Base-by-base conservation (phyloP, 2,113 vertebrate species). In the Brachyhypopomus gauderio region DNA sequence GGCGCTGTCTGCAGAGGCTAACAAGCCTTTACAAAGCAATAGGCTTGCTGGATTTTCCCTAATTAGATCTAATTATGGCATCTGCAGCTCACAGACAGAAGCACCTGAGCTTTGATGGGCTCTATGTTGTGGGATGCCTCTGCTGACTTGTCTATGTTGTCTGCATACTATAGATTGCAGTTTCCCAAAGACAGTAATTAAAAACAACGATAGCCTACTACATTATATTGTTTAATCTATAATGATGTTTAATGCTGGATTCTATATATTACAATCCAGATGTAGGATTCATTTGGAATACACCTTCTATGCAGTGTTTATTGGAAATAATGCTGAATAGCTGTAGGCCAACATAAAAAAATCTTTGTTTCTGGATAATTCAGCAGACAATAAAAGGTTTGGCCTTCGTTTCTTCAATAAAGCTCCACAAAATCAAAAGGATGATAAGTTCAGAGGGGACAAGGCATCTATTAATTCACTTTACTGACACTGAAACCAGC, bases 321-420 rank as follows among this genome's bases (percentile, higher is more conserved):
- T 75, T 38, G 77, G 73, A 85, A 80, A 77, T 69, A 79, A 72
- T 77, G 72, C 77, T 79, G 45, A 52, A 52, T 52, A 52, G 45
- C 62, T 38, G 17, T 74, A 30, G 72, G 59, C 48, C 62, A 36
- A 45, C 36, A 63, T 71, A 71, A 5, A 78, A 85, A 81, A 64
- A 85, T n/a, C 75, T 76, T 62, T 23, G 77, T 84, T 83, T 85
- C 66, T 79, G 75, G 75, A 85, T 86, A 81, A 83, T 81, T 83
- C 83, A 88, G 85, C 86, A 85, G 71, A 72, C 67, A 55, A 66
- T 58, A 84, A 85, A 85, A 66, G 52, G 1, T 64, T 78, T 30
- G 48, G 85, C 76, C 84, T 56, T 76, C 66, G 14, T 86, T 90
- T 88, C 87, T 89, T 87, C 78, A 75, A 87, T 86, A 79, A 89